phyloP scores from a whole-genome alignment of 2,113 vertebrate genomes.

The Lagenorhynchus albirostris region DNA sequence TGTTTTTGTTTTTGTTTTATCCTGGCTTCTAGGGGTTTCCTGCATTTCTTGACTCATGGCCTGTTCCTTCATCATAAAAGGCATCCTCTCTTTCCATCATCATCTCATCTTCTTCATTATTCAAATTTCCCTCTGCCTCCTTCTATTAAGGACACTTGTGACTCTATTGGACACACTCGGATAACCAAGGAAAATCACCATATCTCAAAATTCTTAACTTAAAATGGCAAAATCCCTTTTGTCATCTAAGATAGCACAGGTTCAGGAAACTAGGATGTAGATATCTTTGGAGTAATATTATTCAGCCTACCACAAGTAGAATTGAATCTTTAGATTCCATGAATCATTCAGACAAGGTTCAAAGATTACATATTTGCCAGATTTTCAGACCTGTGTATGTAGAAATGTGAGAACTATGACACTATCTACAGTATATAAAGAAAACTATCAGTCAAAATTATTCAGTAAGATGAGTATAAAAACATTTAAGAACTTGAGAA shows the following conservation, averaged over 20 bases:
- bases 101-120: neutral
- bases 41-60: neutral
- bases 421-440: neutral
- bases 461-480: neutral
- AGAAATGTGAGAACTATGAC: constrained; percentile 22
- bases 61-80: neutral
- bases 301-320: neutral
- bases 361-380: neutral
- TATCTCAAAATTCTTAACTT: neutral
- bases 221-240: neutral
- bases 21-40: neutral
- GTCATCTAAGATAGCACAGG: neutral
- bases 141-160: neutral
- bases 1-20: neutral
- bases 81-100: neutral
- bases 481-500: neutral
- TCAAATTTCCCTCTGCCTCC: neutral
- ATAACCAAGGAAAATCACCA: neutral
- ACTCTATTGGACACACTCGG: neutral
- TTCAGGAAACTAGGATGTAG: neutral
- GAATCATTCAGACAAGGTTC: constrained; percentile 5
- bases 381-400: neutral
- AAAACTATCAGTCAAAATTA: neutral
- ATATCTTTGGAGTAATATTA: neutral
- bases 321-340: neutral